Evolutionary conservation across 2,797 vertebrate species (phyloP).

Genomic region (Trachops cirrhosus): DNA sequence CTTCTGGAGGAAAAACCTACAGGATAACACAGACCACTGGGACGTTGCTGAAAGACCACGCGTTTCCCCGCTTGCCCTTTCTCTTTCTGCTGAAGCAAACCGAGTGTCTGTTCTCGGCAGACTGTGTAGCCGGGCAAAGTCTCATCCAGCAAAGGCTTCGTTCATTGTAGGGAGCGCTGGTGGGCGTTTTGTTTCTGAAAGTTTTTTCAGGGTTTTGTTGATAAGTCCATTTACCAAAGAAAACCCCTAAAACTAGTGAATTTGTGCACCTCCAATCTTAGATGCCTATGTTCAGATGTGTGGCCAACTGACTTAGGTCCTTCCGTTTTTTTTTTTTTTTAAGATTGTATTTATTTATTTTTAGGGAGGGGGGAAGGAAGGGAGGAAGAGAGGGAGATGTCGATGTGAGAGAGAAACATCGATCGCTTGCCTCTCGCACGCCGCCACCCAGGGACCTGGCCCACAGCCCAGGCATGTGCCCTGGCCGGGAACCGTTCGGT

Average conservation of each 20-base stretch:
- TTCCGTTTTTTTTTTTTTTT: neutral
- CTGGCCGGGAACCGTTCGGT: neutral
- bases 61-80: neutral
- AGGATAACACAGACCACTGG: neutral
- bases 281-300: neutral
- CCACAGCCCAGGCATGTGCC: too few relatives aligned
- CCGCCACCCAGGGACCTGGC: neutral
- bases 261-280: neutral
- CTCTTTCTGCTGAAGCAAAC: neutral
- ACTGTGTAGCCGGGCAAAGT: neutral
- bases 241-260: neutral
- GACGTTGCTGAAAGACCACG: neutral
- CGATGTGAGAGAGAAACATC: neutral
- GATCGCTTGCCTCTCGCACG: neutral
- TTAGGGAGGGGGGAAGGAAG: neutral
- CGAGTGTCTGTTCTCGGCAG: neutral
- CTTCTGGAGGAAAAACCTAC: slow-evolving; percentile 94
- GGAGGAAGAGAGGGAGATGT: neutral
- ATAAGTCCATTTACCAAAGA: neutral
- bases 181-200: neutral
- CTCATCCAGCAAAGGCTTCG: neutral
- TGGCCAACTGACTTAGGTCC: neutral
- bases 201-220: neutral
- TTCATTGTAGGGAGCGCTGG: neutral
- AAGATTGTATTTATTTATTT: neutral